These are phyloP conservation scores for Ladona fulva DNA, from an alignment of 1,140 invertebrate species.

Conservation along the genomic window DNA sequence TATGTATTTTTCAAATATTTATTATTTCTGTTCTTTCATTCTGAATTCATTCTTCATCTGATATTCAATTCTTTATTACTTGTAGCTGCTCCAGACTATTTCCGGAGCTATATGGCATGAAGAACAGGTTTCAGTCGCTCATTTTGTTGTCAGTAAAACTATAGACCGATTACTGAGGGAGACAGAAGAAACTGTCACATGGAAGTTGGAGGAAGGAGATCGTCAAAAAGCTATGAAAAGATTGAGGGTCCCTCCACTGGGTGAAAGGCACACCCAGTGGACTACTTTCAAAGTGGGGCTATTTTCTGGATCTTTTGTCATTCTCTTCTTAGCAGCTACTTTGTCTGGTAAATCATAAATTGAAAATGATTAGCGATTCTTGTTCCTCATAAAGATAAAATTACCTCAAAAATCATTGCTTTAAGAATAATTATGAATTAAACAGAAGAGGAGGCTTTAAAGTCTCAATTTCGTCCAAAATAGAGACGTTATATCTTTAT, in stretches of 20 bases:
- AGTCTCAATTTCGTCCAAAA: no score
- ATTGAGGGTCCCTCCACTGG: constrained; percentile 73
- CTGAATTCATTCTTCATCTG: no score
- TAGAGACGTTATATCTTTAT: no score
- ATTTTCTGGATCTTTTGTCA: constrained; percentile 69
- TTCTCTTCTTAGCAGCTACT: constrained; percentile 63
- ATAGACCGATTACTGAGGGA: constrained; percentile 79
- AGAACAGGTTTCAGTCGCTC: constrained; percentile 67
- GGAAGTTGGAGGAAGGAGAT: constrained; percentile 74
- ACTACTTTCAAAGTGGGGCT: constrained; percentile 77
- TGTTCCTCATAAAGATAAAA: no score
- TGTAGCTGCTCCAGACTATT: constrained; percentile 46
- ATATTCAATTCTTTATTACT: constrained; percentile 16
- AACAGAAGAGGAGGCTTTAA: no score
- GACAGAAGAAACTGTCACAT: constrained; percentile 71
- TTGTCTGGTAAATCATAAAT: constrained; percentile 60
- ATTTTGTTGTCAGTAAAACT: constrained; percentile 81
- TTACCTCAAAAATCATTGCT: no score
- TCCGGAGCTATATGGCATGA: constrained; percentile 62
- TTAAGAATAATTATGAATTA: no score
- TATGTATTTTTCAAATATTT: no score
- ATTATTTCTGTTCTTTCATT: no score
- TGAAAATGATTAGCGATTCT: no score
- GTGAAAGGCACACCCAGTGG: constrained; percentile 72
- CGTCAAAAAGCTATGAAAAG: constrained; percentile 79